Evolutionary conservation across 2,113 vertebrate genomes (phyloP).

Genomic region (Tringa solitaria): DNA sequence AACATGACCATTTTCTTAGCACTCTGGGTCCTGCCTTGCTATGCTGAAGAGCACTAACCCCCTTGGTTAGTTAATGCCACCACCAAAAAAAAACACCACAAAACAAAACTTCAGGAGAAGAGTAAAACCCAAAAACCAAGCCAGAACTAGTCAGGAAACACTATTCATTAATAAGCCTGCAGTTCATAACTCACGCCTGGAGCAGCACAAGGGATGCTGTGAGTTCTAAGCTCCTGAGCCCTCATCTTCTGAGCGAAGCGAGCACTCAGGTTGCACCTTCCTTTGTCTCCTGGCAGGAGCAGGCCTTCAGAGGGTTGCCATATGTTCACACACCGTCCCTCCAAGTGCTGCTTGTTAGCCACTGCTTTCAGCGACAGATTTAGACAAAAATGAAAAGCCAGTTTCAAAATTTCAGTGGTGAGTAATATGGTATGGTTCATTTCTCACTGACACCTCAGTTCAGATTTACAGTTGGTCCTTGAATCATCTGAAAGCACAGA

Average conservation of each 20-base stretch:
- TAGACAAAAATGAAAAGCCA: background rate
- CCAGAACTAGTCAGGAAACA: background rate
- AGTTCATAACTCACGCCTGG: background rate
- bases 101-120: background rate
- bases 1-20: background rate
- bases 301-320: background rate
- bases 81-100: background rate
- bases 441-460: background rate
- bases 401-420: background rate
- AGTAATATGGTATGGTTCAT: background rate
- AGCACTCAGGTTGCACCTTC: background rate
- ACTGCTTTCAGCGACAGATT: background rate
- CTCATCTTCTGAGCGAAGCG: background rate
- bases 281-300: background rate
- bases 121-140: background rate
- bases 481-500: background rate
- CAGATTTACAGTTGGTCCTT: background rate
- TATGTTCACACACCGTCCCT: background rate
- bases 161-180: background rate
- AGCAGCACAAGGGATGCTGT: constrained; percentile 6
- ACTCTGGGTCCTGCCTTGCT: background rate
- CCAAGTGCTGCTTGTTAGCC: background rate
- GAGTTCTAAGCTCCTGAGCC: constrained; percentile 9
- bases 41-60: background rate
- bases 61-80: background rate